Base-by-base conservation (phyloP, 2,888 invertebrate genomes). In the Scrobipalpa costella region DNA sequence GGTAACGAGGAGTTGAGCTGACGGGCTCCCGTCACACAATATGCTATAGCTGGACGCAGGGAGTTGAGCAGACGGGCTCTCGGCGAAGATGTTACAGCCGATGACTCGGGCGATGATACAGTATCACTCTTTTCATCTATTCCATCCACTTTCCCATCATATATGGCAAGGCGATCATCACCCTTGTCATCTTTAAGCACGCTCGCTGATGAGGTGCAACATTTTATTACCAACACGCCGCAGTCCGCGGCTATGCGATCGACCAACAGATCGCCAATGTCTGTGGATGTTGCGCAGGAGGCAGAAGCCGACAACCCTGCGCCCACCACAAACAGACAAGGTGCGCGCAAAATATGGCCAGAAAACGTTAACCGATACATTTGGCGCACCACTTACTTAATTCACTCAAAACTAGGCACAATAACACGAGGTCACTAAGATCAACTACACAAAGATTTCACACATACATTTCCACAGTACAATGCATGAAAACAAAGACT, bases 361-460 rank as follows among this genome's bases (percentile, higher is more conserved):
- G 50, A 50, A 11, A 21, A 50, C 2, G 15, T 50, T 2, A 50
- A 50, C 7, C n/a, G 19, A 44, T 62, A 60, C 44, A 65, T 65
- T 2, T 60, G 59, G 64, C 62, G 64, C n/a, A n/a, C n/a, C 34
- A 60, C 55, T 7, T 65, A 65, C 36, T 21, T 62, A 2, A 62
- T 57, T 11, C 5, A 36, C 1, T 15, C 50, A 3, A 15, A 17
- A 9, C 21, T 50, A 15, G 50, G 15, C 13, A 50, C 50, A 50
- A 7, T 15, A 7, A 50, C 21, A 2, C 13, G 15, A 19, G 15
- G 11, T 21, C 21, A 50, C 50, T 21, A 19, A 9, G 11, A 21
- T 11, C 6, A 19, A 19, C 8, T 50, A 21, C 21, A 50, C 21
- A 6, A 19, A 21, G 15, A 19, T 15, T 50, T 50, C 11, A 19